Conservation (phyloP, 2,113 vertebrate species). For the Ia io region DNA sequence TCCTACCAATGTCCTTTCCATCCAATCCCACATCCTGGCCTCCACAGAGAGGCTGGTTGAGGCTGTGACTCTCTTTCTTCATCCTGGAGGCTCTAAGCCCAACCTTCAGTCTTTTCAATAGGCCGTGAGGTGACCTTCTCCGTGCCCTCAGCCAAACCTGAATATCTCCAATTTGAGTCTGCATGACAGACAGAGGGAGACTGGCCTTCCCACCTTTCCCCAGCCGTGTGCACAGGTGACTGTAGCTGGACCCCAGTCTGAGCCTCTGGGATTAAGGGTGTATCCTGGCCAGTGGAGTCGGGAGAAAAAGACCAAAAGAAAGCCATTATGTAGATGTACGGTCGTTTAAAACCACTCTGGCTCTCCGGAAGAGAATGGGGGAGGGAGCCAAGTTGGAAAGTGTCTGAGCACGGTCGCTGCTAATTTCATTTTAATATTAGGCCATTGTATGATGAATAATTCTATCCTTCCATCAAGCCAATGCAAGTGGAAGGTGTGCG, state of each 20-base stretch:
- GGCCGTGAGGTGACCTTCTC: background rate
- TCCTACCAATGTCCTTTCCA: background rate
- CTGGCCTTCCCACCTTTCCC: background rate
- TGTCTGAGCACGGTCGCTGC: slow-evolving; percentile 22
- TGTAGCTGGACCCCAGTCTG: background rate
- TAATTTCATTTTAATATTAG: slow-evolving; percentile 51
- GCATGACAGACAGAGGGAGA: background rate
- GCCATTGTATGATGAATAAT: slow-evolving; percentile 37
- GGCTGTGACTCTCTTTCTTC: background rate
- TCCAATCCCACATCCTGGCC: background rate
- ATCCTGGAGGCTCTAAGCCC: background rate
- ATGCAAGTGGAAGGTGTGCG: background rate
- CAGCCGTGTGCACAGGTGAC: background rate
- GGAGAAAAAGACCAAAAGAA: slow-evolving; percentile 46
- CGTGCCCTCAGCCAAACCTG: background rate
- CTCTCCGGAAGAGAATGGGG: background rate
- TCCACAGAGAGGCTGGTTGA: background rate
- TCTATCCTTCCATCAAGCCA: background rate
- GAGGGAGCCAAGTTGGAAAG: background rate
- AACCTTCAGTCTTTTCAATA: background rate
- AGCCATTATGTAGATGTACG: background rate
- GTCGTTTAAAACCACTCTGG: background rate
- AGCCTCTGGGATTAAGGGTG: background rate
- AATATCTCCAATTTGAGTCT: background rate
- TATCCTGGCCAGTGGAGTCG: background rate